Percentiles rank a stretch among this genome's conserved stretches.
Evolutionary conservation across 1,140 invertebrate genomes (phyloP).

Genomic region (Drosophila littoralis): DNA sequence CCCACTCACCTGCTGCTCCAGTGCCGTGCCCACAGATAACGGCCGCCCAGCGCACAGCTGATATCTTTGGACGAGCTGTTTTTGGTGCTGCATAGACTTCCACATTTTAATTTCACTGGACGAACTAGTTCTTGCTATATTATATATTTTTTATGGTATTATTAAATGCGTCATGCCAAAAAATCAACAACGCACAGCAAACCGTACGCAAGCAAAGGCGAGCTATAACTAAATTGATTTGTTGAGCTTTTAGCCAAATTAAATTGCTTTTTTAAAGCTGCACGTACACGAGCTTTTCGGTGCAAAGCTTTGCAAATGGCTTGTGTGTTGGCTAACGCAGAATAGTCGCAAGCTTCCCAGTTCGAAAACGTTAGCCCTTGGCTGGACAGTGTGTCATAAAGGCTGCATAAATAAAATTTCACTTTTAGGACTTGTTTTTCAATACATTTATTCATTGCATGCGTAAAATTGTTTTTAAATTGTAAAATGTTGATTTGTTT

Average conservation of each 20-base stretch:
- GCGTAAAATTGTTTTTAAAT: conserved; percentile 78
- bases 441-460: conserved; percentile 82
- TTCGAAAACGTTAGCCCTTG: conserved; percentile 1
- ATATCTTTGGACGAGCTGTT: not conserved
- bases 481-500: conserved; percentile 77
- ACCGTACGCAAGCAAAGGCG: conserved; percentile 1
- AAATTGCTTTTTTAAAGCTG: not conserved
- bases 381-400: not conserved
- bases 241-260: not conserved
- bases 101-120: conserved; percentile 28
- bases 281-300: not conserved
- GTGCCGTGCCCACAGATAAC: conserved; percentile 15
- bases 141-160: not conserved
- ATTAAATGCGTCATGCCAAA: too few relatives aligned
- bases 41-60: conserved; percentile 48
- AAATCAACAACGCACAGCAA: not conserved
- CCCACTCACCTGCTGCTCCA: not conserved
- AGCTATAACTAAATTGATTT: conserved; percentile 10
- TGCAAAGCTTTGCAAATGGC: conserved; percentile 11
- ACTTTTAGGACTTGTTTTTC: conserved; percentile 37
- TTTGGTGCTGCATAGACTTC: conserved; percentile 2
- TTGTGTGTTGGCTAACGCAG: not conserved
- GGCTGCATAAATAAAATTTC: not conserved
- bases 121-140: not conserved
- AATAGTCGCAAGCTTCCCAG: not conserved